These are phyloP conservation scores for Oligia strigilis DNA, from an alignment of 2,888 invertebrate genomes.

Conservation along the genomic window DNA sequence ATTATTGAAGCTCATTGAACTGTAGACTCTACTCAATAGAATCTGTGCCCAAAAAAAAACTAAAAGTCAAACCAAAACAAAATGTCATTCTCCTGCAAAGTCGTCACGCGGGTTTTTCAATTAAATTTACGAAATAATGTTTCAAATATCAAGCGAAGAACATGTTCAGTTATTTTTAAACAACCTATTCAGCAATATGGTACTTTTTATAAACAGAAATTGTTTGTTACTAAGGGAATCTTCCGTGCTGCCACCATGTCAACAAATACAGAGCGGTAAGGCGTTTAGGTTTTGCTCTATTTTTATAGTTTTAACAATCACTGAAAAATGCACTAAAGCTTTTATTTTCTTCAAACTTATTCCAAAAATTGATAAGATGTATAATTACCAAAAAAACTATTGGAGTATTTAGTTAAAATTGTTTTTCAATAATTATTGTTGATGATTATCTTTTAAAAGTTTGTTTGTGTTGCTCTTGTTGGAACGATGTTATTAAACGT, in stretches of 20 bases:
- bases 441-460: neutral
- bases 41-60: constrained; percentile 16
- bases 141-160: constrained; percentile 62
- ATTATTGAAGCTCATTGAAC: neutral
- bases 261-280: constrained; percentile 51
- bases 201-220: constrained; percentile 19
- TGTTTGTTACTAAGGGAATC: neutral
- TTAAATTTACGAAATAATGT: constrained; percentile 69
- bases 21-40: neutral
- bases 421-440: neutral
- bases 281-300: constrained; percentile 55
- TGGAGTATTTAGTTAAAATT: neutral
- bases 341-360: neutral
- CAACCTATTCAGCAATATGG: constrained; percentile 16
- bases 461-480: neutral
- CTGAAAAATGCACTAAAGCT: neutral
- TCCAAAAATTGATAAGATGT: neutral
- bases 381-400: neutral
- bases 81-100: constrained; percentile 78
- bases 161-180: constrained; percentile 61
- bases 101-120: constrained; percentile 76
- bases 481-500: constrained; percentile 38
- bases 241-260: constrained; percentile 32
- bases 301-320: neutral
- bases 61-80: constrained; percentile 45